phyloP scores from a whole-genome alignment of 2,888 invertebrate species.

The Ptychoptera albimana region DNA sequence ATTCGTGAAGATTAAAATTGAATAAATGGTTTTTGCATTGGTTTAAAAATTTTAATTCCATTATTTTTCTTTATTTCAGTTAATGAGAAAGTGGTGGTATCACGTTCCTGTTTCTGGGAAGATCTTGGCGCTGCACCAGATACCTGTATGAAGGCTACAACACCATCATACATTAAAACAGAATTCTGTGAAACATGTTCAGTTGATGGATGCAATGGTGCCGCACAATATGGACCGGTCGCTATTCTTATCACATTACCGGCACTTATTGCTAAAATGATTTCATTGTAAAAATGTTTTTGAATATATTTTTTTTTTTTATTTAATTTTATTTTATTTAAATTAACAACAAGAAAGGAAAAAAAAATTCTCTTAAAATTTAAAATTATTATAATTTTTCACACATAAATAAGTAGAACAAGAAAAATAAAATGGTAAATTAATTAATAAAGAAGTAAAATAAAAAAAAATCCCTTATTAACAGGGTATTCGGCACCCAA shows the following conservation, averaged over 20 bases:
- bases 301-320: neutral
- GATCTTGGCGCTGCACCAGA: conserved; percentile 26
- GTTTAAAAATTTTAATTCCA: no score
- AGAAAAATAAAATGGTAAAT: neutral
- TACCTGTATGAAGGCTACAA: conserved; percentile 24
- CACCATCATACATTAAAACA: conserved; percentile 28
- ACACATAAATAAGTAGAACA: neutral
- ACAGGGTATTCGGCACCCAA: no score
- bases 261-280: conserved; percentile 7
- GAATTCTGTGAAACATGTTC: conserved; percentile 28
- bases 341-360: no score
- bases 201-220: conserved; percentile 28
- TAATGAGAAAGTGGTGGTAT: conserved; percentile 28
- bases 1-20: no score
- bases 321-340: neutral
- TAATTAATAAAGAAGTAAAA: neutral
- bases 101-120: conserved; percentile 29
- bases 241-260: conserved; percentile 15
- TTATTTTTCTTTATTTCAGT: conserved; percentile 18
- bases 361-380: no score
- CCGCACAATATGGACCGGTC: conserved; percentile 17
- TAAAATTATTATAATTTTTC: neutral
- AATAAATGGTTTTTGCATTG: no score
- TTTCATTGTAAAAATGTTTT: conserved; percentile 9
- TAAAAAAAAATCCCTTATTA: no score